These are phyloP conservation scores for Eptatretus burgeri DNA, from an alignment of 2,113 vertebrate species.

Conservation along the genomic window DNA sequence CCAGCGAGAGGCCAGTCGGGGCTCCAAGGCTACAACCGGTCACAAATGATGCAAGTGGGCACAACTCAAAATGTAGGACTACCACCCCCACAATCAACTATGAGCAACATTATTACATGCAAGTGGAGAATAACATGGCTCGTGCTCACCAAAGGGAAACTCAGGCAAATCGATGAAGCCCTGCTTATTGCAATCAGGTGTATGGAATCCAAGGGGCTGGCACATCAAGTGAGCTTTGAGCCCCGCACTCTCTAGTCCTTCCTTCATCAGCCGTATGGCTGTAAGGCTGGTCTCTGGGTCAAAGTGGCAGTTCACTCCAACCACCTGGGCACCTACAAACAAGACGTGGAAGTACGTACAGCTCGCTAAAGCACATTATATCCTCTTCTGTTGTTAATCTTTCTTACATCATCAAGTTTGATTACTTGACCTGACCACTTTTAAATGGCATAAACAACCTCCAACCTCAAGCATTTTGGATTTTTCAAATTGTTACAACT, in stretches of 20 bases:
- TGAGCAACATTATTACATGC: too few species aligned
- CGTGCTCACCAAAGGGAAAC: conserved; percentile 58
- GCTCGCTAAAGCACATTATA: not conserved
- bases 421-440: too few species aligned
- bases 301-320: conserved; percentile 88
- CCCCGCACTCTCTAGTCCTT: conserved; percentile 38
- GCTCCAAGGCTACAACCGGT: conserved; percentile 34
- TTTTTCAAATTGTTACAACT: too few species aligned
- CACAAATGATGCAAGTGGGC: not conserved
- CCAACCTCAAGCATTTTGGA: too few species aligned
- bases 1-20: conserved; percentile 57
- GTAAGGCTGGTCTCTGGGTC: conserved; percentile 43
- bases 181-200: conserved; percentile 62
- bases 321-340: conserved; percentile 41
- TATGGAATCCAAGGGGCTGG: conserved; percentile 68
- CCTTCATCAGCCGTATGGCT: conserved; percentile 67
- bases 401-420: too few species aligned
- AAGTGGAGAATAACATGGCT: too few species aligned
- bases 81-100: too few species aligned
- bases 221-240: conserved; percentile 59
- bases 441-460: too few species aligned
- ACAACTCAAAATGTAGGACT: too few species aligned
- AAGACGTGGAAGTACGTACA: not conserved
- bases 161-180: conserved; percentile 86
- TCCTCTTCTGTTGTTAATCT: too few species aligned